Conservation (phyloP, 2,797 vertebrate genomes). For the Sebastes jordani region DNA sequence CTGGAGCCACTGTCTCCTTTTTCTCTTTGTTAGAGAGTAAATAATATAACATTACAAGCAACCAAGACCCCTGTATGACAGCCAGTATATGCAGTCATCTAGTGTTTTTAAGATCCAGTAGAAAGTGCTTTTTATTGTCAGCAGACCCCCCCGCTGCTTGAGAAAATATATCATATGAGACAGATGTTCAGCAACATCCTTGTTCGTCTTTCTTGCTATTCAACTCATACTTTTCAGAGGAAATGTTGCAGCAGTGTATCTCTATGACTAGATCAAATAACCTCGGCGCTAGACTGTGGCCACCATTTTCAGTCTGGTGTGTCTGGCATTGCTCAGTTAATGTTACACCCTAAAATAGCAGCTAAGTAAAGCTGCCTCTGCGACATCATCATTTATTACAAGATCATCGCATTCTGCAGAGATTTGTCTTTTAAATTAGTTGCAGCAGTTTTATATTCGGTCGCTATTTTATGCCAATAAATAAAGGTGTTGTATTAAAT, state of each 20-base stretch:
- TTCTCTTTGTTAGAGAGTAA: not conserved
- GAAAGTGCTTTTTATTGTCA: not conserved
- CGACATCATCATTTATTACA: not conserved
- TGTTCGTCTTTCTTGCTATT: not conserved
- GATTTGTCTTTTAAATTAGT: not conserved
- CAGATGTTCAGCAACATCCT: not conserved
- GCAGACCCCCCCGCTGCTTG: not conserved
- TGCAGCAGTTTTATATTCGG: not conserved
- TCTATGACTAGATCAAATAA: constrained; percentile 1
- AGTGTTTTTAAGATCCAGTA: not conserved
- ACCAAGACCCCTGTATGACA: not conserved
- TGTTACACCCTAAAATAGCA: constrained; percentile 19
- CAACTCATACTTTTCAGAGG: not conserved
- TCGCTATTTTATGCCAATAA: not conserved
- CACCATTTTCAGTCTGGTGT: not conserved
- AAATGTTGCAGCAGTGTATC: not conserved
- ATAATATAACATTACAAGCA: not conserved
- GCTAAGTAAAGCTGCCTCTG: not conserved
- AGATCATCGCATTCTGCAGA: not conserved
- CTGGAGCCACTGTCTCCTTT: not conserved
- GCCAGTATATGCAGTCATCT: not conserved
- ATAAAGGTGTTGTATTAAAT: not conserved
- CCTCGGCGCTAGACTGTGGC: not conserved
- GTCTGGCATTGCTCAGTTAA: not conserved
- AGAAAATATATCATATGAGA: not conserved